Base-by-base conservation (phyloP, 2,888 invertebrate species). In the Drosophila histrio region DNA sequence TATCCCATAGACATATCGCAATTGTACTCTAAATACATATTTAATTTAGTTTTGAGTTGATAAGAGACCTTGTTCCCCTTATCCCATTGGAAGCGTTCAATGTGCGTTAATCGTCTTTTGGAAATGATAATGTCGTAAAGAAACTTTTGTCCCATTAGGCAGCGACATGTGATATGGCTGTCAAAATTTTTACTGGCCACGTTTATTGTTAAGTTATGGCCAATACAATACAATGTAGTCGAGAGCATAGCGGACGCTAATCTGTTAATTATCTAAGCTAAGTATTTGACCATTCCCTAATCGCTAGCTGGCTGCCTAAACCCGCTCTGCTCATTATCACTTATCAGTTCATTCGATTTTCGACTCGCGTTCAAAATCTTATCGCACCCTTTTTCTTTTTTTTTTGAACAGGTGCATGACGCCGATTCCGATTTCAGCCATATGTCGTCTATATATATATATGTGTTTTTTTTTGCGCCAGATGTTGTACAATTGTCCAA, bases 121-220 rank as follows among this genome's bases (percentile, higher is more conserved):
- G 41, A 22, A 65, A 62, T 67, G 76, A 84, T 83, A 83, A 65
- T 78, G 65, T 11, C 63, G 54, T 62, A 75, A 65, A 67, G 46
- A 58, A 50, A 57, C 50, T 47, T 22, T 38, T 59, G 57, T 59
- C n/a, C 47, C 34, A 24, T 52, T 57, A 26, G 15, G 17, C 15
- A n/a, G 4, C 36, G 41, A 34, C 19, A 43, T 54, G 32, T 53
- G 52, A 52, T 36, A 36, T 36, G 39, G 17, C 17, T 19, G 30
- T 9, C 5, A 30, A 28, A 7, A 15, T n/a, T 52, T 24, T 41
- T 28, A 47, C n/a, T 39, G 30, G 17, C n/a, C 52, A 17, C 17
- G 21, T 60, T 47, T 49, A 53, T 47, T 13, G 22, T 28, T 28
- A 19, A 19, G 43, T 24, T 17, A 34, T 17, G 15, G 2, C 17